These are phyloP conservation scores for Triops longicaudatus DNA, from an alignment of 1,140 invertebrate species.

Conservation along the genomic window DNA sequence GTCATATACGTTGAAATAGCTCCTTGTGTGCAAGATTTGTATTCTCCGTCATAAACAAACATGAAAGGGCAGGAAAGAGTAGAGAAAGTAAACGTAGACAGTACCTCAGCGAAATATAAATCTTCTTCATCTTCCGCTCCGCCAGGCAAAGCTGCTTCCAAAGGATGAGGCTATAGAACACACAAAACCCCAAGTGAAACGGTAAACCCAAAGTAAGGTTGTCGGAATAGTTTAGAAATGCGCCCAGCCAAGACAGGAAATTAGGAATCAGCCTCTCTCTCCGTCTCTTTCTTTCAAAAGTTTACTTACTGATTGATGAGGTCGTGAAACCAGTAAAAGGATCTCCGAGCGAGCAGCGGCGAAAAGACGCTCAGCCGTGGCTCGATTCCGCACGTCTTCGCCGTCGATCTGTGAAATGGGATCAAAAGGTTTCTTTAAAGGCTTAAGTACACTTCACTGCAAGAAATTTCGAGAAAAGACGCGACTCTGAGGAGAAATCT, in stretches of 20 bases:
- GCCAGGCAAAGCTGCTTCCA: slow-evolving; percentile 32
- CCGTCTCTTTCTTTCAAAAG: slow-evolving; percentile 25
- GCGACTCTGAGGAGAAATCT: neutral
- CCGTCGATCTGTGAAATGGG: slow-evolving; percentile 44
- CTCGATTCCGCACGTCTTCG: slow-evolving; percentile 41
- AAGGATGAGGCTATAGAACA: slow-evolving; percentile 32
- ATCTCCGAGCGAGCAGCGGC: slow-evolving; percentile 40
- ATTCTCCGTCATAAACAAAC: too few relatives aligned
- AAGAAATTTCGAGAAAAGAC: neutral
- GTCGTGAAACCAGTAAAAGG: slow-evolving; percentile 42
- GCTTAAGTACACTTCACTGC: neutral
- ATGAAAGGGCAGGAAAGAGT: too few relatives aligned
- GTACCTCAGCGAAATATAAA: slow-evolving; percentile 2
- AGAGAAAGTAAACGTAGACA: neutral
- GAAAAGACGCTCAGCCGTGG: slow-evolving; percentile 46
- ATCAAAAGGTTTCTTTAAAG: neutral
- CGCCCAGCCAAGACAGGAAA: too few relatives aligned
- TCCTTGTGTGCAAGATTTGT: neutral
- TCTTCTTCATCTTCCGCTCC: slow-evolving; percentile 18
- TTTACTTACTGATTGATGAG: slow-evolving; percentile 35
- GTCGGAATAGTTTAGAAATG: too few relatives aligned
- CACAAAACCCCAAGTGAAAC: slow-evolving; percentile 30
- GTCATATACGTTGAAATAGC: neutral
- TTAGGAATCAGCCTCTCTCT: too few relatives aligned
- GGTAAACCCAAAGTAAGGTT: slow-evolving; percentile 29